phyloP scores from a whole-genome alignment of 1,140 invertebrate species.

The Drosophila erecta region DNA sequence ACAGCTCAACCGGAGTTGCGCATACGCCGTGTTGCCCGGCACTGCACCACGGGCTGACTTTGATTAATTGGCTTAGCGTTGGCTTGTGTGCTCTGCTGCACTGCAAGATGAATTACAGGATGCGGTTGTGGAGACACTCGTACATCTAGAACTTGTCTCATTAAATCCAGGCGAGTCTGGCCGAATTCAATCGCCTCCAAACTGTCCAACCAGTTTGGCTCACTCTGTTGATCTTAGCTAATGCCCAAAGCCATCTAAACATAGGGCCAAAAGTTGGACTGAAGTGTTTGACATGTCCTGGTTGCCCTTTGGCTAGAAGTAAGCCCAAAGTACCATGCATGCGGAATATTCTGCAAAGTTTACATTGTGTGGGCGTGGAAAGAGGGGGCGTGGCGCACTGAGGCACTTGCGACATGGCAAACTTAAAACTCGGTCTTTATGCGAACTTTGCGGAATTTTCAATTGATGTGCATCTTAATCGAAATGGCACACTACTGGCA shows the following conservation, averaged over 20 bases:
- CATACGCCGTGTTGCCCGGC: slow-evolving; percentile 44
- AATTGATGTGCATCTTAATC: slow-evolving; percentile 43
- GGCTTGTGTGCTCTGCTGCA: slow-evolving; percentile 10
- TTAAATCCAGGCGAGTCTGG: background rate
- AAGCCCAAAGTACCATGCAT: slow-evolving; percentile 2
- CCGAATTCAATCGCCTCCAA: slow-evolving; percentile 39
- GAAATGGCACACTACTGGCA: slow-evolving; percentile 9
- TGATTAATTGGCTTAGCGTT: slow-evolving; percentile 53
- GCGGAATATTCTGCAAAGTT: slow-evolving; percentile 29
- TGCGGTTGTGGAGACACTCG: slow-evolving; percentile 9
- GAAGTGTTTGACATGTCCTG: slow-evolving; percentile 49
- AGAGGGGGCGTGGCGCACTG: background rate
- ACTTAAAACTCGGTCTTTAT: slow-evolving; percentile 10
- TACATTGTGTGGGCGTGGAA: slow-evolving; percentile 11
- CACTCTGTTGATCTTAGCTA: slow-evolving; percentile 35
- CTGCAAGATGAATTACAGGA: slow-evolving; percentile 28
- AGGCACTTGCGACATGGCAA: slow-evolving; percentile 18
- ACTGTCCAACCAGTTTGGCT: slow-evolving; percentile 24
- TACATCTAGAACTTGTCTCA: background rate
- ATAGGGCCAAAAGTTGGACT: slow-evolving; percentile 34
- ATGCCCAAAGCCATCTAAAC: slow-evolving; percentile 38
- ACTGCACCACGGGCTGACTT: slow-evolving; percentile 46
- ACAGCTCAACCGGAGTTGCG: slow-evolving; percentile 41
- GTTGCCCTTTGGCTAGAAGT: slow-evolving; percentile 19
- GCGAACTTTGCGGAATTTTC: slow-evolving; percentile 41